Evolutionary conservation across 1,140 invertebrate genomes (phyloP).

Genomic region (Drosophila willistoni): DNA sequence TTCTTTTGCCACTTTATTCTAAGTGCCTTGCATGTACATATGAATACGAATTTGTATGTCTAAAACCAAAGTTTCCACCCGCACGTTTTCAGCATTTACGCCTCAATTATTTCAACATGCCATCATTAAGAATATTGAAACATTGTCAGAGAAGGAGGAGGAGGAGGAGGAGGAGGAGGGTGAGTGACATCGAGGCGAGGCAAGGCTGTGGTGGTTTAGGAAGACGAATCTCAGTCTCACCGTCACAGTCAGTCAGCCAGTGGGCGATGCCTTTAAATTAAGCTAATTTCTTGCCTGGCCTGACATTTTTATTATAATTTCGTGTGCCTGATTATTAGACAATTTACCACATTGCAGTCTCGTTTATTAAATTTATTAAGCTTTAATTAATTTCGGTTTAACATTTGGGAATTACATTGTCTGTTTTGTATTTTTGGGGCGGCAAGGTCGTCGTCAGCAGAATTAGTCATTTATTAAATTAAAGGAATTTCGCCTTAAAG

Average conservation of each 20-base stretch:
- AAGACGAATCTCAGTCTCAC: conserved; percentile 28
- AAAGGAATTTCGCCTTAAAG: background rate
- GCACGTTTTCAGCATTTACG: conserved; percentile 59
- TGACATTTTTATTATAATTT: conserved; percentile 72
- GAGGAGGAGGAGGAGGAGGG: background rate
- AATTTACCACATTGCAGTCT: conserved; percentile 33
- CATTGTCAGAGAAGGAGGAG: background rate
- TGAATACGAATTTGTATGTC: no score
- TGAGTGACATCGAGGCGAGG: background rate
- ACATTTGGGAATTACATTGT: conserved; percentile 30
- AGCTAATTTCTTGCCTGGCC: conserved; percentile 56
- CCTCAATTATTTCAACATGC: conserved; percentile 61
- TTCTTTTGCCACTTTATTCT: conserved; percentile 69
- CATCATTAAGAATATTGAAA: conserved; percentile 51
- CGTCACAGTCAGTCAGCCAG: background rate
- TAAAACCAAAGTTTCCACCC: conserved; percentile 42
- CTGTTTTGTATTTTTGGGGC: background rate
- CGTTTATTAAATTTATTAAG: conserved; percentile 47
- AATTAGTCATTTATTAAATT: conserved; percentile 6
- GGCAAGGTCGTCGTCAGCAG: background rate
- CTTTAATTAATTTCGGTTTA: conserved; percentile 68
- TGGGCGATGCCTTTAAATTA: conserved; percentile 45
- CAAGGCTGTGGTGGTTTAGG: conserved; percentile 24
- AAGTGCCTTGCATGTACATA: background rate
- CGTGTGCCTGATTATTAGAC: conserved; percentile 49